Conservation (phyloP, 1,140 invertebrate genomes). For the Apis cerana region DNA sequence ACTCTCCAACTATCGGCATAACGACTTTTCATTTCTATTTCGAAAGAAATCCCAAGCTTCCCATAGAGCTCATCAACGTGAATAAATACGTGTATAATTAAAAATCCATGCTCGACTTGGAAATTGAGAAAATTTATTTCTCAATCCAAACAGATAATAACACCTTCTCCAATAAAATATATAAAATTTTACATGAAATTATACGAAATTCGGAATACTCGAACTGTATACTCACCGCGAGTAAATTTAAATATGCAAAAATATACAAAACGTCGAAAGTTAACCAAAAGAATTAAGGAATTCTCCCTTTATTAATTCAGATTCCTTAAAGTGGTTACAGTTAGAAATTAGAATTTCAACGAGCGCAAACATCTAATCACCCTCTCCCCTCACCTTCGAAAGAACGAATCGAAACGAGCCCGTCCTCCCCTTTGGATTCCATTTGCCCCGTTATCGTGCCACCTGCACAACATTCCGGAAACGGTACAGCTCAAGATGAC, state of each 20-base stretch:
- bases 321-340: too few species aligned
- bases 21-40: background rate
- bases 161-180: background rate
- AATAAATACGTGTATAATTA: background rate
- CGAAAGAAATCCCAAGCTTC: constrained; percentile 11
- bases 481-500: constrained; percentile 35
- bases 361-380: background rate
- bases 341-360: too few species aligned
- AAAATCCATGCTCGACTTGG: background rate
- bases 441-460: background rate
- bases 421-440: too few species aligned
- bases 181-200: too few species aligned
- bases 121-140: background rate
- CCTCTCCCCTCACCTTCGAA: too few species aligned
- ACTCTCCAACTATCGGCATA: background rate
- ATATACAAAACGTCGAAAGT: too few species aligned
- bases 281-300: too few species aligned
- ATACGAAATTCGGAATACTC: too few species aligned
- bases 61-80: background rate
- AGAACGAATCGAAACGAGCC: background rate
- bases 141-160: background rate
- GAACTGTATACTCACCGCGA: too few species aligned
- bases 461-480: constrained; percentile 33
- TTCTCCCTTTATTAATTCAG: too few species aligned
- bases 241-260: too few species aligned